phyloP scores from a whole-genome alignment of 2,113 vertebrate species.

The Argyrosomus japonicus region DNA sequence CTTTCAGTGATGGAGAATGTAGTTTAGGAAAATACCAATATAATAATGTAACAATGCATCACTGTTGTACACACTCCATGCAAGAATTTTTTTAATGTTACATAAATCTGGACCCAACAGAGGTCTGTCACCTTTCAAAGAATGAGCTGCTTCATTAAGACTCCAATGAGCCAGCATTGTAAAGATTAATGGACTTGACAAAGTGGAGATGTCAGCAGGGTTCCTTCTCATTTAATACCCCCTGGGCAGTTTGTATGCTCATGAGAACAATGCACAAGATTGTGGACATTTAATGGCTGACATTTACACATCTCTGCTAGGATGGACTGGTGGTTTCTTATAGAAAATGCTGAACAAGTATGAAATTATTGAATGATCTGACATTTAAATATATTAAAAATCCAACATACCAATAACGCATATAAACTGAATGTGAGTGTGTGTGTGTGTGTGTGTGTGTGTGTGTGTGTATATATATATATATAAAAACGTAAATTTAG shows the following conservation, averaged over 20 bases:
- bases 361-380: slow-evolving; percentile 4
- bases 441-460: neutral
- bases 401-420: neutral
- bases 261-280: neutral
- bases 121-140: slow-evolving; percentile 29
- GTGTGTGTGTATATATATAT: too few relatives aligned
- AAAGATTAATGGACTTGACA: slow-evolving; percentile 62
- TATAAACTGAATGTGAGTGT: neutral
- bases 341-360: neutral
- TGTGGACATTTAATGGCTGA: slow-evolving; percentile 30
- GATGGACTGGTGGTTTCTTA: neutral
- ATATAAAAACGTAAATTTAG: too few relatives aligned
- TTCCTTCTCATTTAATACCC: slow-evolving; percentile 37
- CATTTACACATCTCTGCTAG: slow-evolving; percentile 32
- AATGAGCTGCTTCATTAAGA: slow-evolving; percentile 40
- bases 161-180: slow-evolving; percentile 40
- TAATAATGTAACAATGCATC: neutral
- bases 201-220: slow-evolving; percentile 49
- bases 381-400: neutral
- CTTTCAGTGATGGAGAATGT: neutral
- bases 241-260: slow-evolving; percentile 2
- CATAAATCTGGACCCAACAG: slow-evolving; percentile 9
- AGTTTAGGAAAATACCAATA: neutral
- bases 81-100: slow-evolving; percentile 7
- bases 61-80: neutral